Conservation (phyloP, 2,113 vertebrate species). For the Montifringilla adamsi region DNA sequence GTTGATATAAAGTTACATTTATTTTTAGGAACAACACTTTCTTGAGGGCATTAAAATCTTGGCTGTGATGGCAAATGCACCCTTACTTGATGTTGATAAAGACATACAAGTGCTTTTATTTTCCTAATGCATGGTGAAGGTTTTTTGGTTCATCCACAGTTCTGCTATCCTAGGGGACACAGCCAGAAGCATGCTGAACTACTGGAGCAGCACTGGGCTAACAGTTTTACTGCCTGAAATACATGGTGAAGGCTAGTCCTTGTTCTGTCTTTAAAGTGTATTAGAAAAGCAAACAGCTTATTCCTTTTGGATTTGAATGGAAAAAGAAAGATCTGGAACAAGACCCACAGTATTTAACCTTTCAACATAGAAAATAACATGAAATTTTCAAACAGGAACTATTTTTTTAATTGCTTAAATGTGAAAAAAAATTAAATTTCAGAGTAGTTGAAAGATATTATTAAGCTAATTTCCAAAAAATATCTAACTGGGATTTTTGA, state of each 20-base stretch:
- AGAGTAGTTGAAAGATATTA: not conserved
- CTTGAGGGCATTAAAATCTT: conserved; percentile 19
- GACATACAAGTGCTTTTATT: conserved; percentile 26
- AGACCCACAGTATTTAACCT: not conserved
- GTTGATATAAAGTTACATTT: conserved; percentile 28
- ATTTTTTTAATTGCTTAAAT: not conserved
- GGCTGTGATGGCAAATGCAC: conserved; percentile 5
- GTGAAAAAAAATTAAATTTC: not conserved
- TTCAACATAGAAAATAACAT: not conserved
- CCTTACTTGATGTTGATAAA: conserved; percentile 38
- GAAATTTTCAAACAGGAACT: not conserved
- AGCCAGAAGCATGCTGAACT: not conserved
- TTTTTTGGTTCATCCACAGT: conserved; percentile 53
- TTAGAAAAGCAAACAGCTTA: not conserved
- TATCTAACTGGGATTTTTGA: not conserved
- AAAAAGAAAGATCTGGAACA: not conserved
- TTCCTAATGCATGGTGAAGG: conserved; percentile 39
- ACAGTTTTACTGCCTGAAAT: not conserved
- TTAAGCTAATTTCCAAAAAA: not conserved
- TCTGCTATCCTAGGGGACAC: not conserved
- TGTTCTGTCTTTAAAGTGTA: not conserved
- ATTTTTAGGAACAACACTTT: not conserved
- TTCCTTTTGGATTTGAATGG: not conserved
- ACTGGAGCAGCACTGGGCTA: not conserved
- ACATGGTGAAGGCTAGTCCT: not conserved